Base-by-base conservation (phyloP, 1,140 invertebrate genomes). In the Neodiprion pinetum region DNA sequence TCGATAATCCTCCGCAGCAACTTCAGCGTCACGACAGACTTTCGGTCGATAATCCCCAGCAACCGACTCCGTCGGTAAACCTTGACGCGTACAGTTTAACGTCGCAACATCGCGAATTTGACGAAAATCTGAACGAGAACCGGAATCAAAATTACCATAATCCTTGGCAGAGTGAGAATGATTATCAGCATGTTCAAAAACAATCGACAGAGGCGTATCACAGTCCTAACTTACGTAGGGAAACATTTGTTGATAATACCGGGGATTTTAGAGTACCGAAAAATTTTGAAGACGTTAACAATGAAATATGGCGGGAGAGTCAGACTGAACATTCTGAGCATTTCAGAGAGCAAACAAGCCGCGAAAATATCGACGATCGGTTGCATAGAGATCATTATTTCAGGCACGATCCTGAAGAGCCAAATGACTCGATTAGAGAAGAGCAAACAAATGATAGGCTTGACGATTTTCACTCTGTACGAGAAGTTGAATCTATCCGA, bases 41-140 rank as follows among this genome's bases (percentile, higher is more conserved):
- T 0, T 9, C 40, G 66, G 21, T 53, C n/a, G 74, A 70, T 76
- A 61, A 50, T 53, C 67, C 72, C 70, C n/a, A 73, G 70, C 70
- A 79, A 61, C 17, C 49, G 17, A 50, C 49, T 74, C n/a, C 48
- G 47, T 23, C 10, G 21, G 53, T 14, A 67, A 4, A 4, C 8
- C 73, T 40, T 40, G 1, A 40, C 28, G 28, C 28, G 28, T 40
- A 2, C 28, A 40, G 28, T 40, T 40, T 40, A 40, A 3, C 28
- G 28, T 40, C 28, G n/a, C 49, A 65, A 10, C 48, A 65, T 72
- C 47, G 21, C 28, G 10, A 72, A 1, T 23, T 28, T 23, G 49
- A 72, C 9, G n/a, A n/a, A 9, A 14, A 65, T 5, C 1, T 17
- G n/a, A 10, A 72, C 48, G 10, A 66, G 11, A 10, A 28, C 12